Conservation (phyloP, 2,113 vertebrate genomes). For the Felis catus region F.catus_Fca126_mat1.0 CM031426.1:43552501-43553000, state of each 20-base stretch:
- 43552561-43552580: not conserved
- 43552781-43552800: not conserved
- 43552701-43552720: not conserved
- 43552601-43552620: not conserved
- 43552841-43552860: conserved; percentile 5
- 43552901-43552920: not conserved
- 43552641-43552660: not conserved
- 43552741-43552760: not conserved
- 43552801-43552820: not conserved
- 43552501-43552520: not conserved
- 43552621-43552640: not conserved
- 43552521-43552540: not conserved
- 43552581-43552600: not conserved
- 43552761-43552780: not conserved
- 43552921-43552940: not conserved
- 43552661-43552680: not conserved
- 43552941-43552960: not conserved
- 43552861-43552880: conserved; percentile 32
- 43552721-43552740: conserved; percentile 13
- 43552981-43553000: not conserved
- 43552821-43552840: not conserved
- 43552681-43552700: conserved; percentile 6
- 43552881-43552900: not conserved
- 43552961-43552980: not conserved
- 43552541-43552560: not conserved